Percentiles rank a stretch among this genome's conserved stretches.
Evolutionary conservation across 1,140 invertebrate genomes (phyloP).

Genomic region (Drosophila erecta): DNA sequence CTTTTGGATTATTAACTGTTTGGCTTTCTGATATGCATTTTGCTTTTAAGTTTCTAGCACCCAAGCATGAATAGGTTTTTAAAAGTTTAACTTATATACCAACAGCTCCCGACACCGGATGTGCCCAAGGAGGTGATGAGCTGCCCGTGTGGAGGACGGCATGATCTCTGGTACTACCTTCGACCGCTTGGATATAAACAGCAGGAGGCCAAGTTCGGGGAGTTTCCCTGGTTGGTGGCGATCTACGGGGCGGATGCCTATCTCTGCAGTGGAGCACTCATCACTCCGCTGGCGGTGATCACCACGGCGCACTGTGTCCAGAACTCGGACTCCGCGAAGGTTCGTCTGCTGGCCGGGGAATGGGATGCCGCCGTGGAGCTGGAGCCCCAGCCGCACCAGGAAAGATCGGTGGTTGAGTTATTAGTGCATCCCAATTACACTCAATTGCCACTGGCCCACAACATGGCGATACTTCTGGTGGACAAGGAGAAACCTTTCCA

Average conservation of each 20-base stretch:
- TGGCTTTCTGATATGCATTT: no score
- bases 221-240: constrained; percentile 66
- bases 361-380: constrained; percentile 64
- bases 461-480: constrained; percentile 55
- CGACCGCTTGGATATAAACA: constrained; percentile 53
- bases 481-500: constrained; percentile 21
- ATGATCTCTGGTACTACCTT: constrained; percentile 54
- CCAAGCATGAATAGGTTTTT: background rate
- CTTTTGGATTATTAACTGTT: no score
- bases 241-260: constrained; percentile 32
- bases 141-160: constrained; percentile 41
- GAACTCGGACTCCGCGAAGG: background rate
- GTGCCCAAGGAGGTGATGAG: background rate
- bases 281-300: constrained; percentile 45
- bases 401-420: constrained; percentile 31
- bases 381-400: constrained; percentile 52
- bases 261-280: constrained; percentile 58
- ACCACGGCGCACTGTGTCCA: constrained; percentile 58
- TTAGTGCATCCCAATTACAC: constrained; percentile 60
- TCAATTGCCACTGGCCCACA: constrained; percentile 40
- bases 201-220: constrained; percentile 54
- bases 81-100: background rate
- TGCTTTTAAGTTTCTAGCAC: no score
- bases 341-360: constrained; percentile 57
- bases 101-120: constrained; percentile 6